phyloP scores from a whole-genome alignment of 2,797 vertebrate genomes.

The Typhlichthys subterraneus region DNA sequence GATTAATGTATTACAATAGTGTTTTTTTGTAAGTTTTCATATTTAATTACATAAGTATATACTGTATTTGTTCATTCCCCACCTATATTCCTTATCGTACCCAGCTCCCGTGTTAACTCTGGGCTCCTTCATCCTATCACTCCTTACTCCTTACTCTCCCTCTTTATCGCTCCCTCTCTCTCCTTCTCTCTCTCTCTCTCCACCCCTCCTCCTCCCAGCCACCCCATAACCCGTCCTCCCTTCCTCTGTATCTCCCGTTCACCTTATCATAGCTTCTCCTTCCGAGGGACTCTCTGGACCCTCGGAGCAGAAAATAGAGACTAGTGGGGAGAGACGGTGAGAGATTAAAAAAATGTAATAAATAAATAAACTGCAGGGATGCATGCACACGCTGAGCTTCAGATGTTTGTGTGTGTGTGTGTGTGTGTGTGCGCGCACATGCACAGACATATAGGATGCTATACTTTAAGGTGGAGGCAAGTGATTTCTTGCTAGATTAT shows the following conservation, averaged over 20 bases:
- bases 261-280: conserved; percentile 68
- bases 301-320: conserved; percentile 76
- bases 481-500: no score
- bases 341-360: conserved; percentile 46
- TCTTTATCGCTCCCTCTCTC: background rate
- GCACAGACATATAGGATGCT: background rate
- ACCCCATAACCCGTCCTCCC: background rate
- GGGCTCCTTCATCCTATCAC: background rate
- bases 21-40: no score
- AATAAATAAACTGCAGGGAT: conserved; percentile 49
- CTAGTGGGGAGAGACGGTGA: conserved; percentile 60
- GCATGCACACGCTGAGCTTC: conserved; percentile 22
- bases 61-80: background rate
- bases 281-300: conserved; percentile 65
- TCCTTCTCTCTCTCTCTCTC: background rate
- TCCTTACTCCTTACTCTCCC: background rate
- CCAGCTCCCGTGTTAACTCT: background rate
- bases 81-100: background rate
- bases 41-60: no score
- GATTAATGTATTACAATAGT: no score
- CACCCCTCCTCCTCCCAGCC: background rate
- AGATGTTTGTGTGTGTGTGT: background rate
- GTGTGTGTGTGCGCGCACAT: background rate
- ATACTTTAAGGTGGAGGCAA: no score
- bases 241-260: conserved; percentile 28